These are phyloP conservation scores for Goniozus legneri DNA, from an alignment of 1,140 invertebrate genomes.

Conservation along the genomic window DNA sequence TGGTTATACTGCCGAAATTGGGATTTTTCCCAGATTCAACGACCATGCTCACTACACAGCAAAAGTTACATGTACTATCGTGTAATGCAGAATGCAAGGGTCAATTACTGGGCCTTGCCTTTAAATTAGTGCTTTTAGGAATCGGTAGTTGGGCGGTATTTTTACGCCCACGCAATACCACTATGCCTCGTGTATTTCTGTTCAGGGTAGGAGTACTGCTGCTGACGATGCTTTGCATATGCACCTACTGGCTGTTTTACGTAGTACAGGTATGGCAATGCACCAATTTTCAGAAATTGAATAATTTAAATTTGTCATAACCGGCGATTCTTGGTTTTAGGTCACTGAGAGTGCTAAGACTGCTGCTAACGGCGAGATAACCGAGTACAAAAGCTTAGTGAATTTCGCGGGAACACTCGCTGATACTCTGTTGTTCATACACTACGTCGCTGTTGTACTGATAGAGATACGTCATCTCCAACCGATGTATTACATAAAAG, in stretches of 20 bases:
- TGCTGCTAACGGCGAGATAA: conserved; percentile 71
- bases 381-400: conserved; percentile 81
- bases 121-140: conserved; percentile 87
- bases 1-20: conserved; percentile 90
- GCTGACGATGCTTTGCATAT: conserved; percentile 87
- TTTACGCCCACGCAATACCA: conserved; percentile 70
- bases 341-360: conserved; percentile 76
- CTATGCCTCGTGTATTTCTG: conserved; percentile 91
- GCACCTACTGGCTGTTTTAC: conserved; percentile 97
- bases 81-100: conserved; percentile 88
- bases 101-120: conserved; percentile 83
- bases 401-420: conserved; percentile 86
- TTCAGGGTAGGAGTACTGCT: conserved; percentile 84
- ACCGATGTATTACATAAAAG: conserved; percentile 85
- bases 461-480: conserved; percentile 90
- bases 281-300: too few species aligned
- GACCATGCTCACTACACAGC: conserved; percentile 57
- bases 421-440: conserved; percentile 91
- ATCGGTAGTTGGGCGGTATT: conserved; percentile 91
- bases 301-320: conserved; percentile 6
- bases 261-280: conserved; percentile 67
- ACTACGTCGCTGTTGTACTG: conserved; percentile 89
- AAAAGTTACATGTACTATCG: conserved; percentile 57
- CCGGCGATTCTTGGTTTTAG: conserved; percentile 49
- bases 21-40: conserved; percentile 68